Conservation (phyloP, 2,113 vertebrate species). For the Petrocephalus zakoni region DNA sequence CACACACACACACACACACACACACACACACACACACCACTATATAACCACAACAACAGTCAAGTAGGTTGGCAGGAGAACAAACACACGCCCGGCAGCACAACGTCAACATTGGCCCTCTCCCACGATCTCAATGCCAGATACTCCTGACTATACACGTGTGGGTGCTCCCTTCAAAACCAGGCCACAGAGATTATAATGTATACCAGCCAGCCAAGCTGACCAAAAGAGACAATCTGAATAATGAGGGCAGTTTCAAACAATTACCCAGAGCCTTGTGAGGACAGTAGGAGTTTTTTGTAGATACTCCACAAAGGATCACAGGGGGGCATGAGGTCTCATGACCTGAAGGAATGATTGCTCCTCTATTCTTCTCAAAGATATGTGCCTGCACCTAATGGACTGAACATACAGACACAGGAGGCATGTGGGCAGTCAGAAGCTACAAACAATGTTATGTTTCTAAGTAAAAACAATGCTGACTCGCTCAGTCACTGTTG, state of each 20-base stretch:
- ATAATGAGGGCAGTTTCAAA: not conserved
- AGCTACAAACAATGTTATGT: not conserved
- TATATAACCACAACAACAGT: slow-evolving; percentile 22
- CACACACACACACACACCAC: not conserved
- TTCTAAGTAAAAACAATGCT: not conserved
- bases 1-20: not conserved
- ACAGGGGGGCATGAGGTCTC: not conserved
- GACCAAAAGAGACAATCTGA: not conserved
- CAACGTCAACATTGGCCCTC: slow-evolving; percentile 17
- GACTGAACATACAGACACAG: not conserved
- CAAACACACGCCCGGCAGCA: slow-evolving; percentile 10
- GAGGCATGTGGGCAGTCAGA: not conserved
- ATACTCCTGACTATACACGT: slow-evolving; percentile 7
- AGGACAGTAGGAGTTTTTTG: not conserved
- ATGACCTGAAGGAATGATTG: not conserved
- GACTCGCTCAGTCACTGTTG: not conserved
- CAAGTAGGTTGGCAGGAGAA: slow-evolving; percentile 17
- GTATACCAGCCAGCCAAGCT: not conserved
- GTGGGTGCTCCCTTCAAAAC: not conserved
- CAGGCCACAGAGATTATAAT: not conserved
- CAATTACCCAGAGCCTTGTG: not conserved
- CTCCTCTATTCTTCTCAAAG: not conserved
- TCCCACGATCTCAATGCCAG: slow-evolving; percentile 16
- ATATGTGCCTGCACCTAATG: not conserved
- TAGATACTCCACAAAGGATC: not conserved